phyloP scores from a whole-genome alignment of 2,113 vertebrate species.

The Coptodon bakossiorum region DNA sequence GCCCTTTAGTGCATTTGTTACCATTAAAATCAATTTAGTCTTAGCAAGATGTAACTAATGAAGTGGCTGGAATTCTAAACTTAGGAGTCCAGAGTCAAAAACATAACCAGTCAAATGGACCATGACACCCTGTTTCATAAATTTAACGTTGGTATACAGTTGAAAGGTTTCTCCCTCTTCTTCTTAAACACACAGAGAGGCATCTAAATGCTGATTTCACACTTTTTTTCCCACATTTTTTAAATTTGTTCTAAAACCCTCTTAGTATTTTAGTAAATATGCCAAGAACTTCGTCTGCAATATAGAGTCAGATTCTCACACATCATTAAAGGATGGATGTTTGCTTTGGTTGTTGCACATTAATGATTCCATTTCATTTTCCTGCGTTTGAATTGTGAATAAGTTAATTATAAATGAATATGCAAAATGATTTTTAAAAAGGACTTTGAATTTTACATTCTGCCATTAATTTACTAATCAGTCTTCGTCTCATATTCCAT shows the following conservation, averaged over 20 bases:
- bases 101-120: not conserved
- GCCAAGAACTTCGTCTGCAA: not conserved
- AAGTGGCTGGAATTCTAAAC: not conserved
- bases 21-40: not conserved
- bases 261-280: not conserved
- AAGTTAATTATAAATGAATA: not conserved
- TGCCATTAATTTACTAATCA: not conserved
- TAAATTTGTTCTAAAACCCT: not conserved
- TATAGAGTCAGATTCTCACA: not conserved
- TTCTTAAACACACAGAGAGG: accelerated
- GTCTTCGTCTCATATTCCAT: not conserved
- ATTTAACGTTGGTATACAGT: not conserved
- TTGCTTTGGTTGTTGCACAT: not conserved
- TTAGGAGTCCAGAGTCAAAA: not conserved
- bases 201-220: not conserved
- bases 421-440: not conserved
- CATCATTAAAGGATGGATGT: not conserved
- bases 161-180: not conserved
- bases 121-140: not conserved
- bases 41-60: not conserved
- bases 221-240: not conserved
- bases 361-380: not conserved
- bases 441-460: not conserved
- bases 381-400: not conserved
- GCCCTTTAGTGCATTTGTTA: not conserved